phyloP scores from a whole-genome alignment of 2,113 vertebrate species.

The Anseranas semipalmata region DNA sequence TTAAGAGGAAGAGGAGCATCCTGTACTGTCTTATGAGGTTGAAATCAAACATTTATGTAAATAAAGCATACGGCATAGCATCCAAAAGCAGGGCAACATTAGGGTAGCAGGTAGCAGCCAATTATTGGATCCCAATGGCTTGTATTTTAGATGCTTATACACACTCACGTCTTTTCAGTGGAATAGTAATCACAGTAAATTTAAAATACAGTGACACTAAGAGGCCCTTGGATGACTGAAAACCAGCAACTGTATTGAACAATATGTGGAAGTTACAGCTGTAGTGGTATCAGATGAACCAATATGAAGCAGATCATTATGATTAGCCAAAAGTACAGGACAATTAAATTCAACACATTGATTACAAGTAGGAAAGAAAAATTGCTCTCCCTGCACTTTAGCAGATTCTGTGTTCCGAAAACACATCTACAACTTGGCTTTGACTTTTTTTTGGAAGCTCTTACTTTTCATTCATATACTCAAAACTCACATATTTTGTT shows the following conservation, averaged over 20 bases:
- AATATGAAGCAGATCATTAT: not conserved
- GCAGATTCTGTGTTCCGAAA: not conserved
- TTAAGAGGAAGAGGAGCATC: not conserved
- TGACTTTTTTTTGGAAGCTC: not conserved
- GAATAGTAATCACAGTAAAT: not conserved
- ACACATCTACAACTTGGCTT: not conserved
- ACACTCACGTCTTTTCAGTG: not conserved
- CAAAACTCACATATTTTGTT: not conserved
- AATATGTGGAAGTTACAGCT: not conserved
- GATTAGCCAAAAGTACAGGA: not conserved
- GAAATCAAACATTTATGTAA: not conserved
- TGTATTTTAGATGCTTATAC: not conserved
- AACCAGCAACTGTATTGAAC: not conserved
- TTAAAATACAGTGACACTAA: not conserved
- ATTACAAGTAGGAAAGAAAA: not conserved
- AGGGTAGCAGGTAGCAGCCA: not conserved
- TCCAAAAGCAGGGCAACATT: not conserved
- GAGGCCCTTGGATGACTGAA: not conserved
- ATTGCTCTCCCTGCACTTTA: not conserved
- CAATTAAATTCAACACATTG: not conserved
- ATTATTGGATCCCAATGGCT: not conserved
- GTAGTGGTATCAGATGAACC: not conserved
- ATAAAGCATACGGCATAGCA: not conserved
- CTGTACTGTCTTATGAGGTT: not conserved
- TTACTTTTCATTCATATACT: not conserved